Base-by-base conservation (phyloP, 2,888 invertebrate genomes). In the Ormyrus pomaceus region DNA sequence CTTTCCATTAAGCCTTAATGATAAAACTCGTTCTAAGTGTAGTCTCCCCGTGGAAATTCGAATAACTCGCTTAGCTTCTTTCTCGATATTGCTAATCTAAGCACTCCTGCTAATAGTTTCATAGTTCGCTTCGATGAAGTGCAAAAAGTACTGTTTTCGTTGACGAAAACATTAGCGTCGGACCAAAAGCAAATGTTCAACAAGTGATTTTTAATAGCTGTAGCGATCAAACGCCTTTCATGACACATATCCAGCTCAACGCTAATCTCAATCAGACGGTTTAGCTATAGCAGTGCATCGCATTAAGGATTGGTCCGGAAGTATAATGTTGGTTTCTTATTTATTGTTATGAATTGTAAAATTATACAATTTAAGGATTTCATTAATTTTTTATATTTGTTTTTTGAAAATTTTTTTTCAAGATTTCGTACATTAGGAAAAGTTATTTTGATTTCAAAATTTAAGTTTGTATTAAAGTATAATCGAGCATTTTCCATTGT, bases 151-250 rank as follows among this genome's bases (percentile, higher is more conserved):
- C 10, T 61, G 77, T 77, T 77, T 77, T 77, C 77, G 70, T 77
- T 72, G 71, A 72, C 66, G 72, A 77, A 72, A 77, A 77, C 77
- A 10, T 64, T 72, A 7, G 46, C 48, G 45, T 45, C 53, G 78
- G 73, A 78, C 72, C 72, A 78, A 78, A 65, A 66, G 72, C 71
- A 65, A 50, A 71, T 71, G 51, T 71, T 71, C 45, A 71, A 66
- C 74, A 9, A 10, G 53, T 64, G 70, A 58, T 65, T 76, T 55
- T 10, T 62, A 68, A 68, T 72, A 78, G 72, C 51, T 72, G 11
- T 66, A 78, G 59, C 9, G 50, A 66, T 78, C 58, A 72, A 72
- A 72, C 45, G 72, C 66, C 66, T 72, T 64, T 75, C 59, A 66
- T 62, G 34, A 70, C 68, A 70, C 70, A 70, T 77, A 71, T 71